Base-by-base conservation (phyloP, 2,113 vertebrate genomes). In the Montifringilla adamsi region DNA sequence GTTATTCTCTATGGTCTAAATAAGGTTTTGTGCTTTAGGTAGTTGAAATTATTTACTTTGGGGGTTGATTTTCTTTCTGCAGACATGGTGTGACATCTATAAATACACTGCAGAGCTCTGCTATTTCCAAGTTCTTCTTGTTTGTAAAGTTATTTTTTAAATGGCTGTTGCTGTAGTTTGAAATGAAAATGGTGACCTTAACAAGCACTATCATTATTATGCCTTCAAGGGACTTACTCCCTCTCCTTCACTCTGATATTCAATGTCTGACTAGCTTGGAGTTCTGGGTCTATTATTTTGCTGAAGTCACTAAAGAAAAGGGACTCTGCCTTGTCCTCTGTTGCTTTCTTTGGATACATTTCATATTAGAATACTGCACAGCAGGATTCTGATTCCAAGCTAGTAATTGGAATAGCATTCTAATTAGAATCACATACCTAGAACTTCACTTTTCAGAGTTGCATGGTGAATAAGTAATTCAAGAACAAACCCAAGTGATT, bases 141-240 rank as follows among this genome's bases (percentile, higher is more conserved):
- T 11, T 33, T 77, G 35, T 31, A 82, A 76, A 63, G 81, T 69
- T 63, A 18, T 85, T 87, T 89, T 81, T 93, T 74, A 81, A 93
- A 83, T 49, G 75, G 60, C 14, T 88, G 39, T 53, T 93, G 58
- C 59, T 91, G 56, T 6, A 67, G 43, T 84, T 85, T 80, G 85
- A 80, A 90, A 63, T 59, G 21, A 88, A 94, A 89, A 74, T 59
- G 18, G 58, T 96, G 91, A 89, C 78, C 86, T 93, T 83, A 94
- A 70, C 50, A 73, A 86, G 74, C 50, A 41, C 63, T 74, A 11
- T 50, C 49, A 39, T 72, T 90, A 66, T 85, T 55, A 17, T 49
- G 47, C 50, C 58, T 79, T 66, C 72, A 50, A 66, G 72, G 79
- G 44, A 58, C 37, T 87, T 31, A 44, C 0, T 19, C 22, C 56